phyloP scores from a whole-genome alignment of 2,797 vertebrate genomes.

The Bufotes viridis region DNA sequence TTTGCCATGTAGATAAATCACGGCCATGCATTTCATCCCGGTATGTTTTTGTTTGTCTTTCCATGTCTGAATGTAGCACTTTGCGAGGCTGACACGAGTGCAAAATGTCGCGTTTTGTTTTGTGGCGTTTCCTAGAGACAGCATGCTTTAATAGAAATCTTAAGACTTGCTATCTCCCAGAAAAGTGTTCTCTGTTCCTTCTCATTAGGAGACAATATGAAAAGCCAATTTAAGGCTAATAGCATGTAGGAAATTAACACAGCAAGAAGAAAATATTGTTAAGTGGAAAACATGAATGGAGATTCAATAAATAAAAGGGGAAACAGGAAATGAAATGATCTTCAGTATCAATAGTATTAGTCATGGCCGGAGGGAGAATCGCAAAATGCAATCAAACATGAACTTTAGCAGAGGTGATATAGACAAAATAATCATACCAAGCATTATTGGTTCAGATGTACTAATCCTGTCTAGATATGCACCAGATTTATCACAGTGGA shows the following conservation, averaged over 20 bases:
- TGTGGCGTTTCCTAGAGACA: slow-evolving; percentile 29
- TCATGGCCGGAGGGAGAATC: background rate
- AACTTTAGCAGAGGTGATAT: background rate
- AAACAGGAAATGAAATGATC: background rate
- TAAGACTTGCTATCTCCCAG: background rate
- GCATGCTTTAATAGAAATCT: background rate
- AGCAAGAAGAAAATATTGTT: background rate
- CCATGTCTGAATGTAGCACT: background rate
- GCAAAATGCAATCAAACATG: background rate
- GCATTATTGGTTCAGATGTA: too few relatives aligned
- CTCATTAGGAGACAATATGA: slow-evolving; percentile 5
- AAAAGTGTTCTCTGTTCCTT: background rate
- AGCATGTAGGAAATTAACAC: background rate
- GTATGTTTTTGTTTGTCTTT: slow-evolving; percentile 24
- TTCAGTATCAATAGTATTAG: background rate
- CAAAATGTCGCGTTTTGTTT: slow-evolving; percentile 4
- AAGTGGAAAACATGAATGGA: background rate
- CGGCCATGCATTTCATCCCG: background rate
- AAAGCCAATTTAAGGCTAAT: slow-evolving; percentile 9
- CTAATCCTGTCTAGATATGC: too few relatives aligned
- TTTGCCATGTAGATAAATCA: background rate
- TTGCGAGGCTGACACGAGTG: slow-evolving; percentile 16
- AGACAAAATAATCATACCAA: background rate
- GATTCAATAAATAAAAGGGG: background rate
- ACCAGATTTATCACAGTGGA: too few relatives aligned